Base-by-base conservation (phyloP, 2,113 vertebrate species). In the Bettongia penicillata region DNA sequence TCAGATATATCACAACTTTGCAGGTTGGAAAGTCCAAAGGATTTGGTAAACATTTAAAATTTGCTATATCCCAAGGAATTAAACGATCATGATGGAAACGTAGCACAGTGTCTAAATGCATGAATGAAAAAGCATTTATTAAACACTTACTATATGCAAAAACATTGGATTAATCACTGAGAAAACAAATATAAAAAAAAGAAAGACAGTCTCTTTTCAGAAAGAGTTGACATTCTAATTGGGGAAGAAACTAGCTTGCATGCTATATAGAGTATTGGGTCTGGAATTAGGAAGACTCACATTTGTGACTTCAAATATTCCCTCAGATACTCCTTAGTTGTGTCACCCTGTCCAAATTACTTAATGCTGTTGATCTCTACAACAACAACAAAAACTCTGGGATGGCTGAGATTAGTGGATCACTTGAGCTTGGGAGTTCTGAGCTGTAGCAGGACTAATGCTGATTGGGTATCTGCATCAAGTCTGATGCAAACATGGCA, bases 1-100 rank as follows among this genome's bases (percentile, higher is more conserved):
- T 77, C 61, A 77, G 23, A 50, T 3, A 90, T 92, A 2, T 94
- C 61, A 93, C 94, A 92, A 52, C 90, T 53, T 92, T 92, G 10
- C 51, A 52, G 28, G 1, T 9, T 14, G 84, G 37, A 92, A 77
- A 84, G n/a, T 8, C 90, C 49, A 94, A 95, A 91, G 53, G 1
- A 84, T 52, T 28, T 57, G 37, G 25, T 52, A 92, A 94, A 90
- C 3, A 96, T 89, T 90, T 93, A 77, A 93, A 93, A 91, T 57
- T 5, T 3, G 57, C 47, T 93, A 16, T 51, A 43, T 84, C 37
- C 37, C 19, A 84, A 43, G 68, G 68, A 84, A 84, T 84, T 43
- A 84, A 84, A 23, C 43, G n/a, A 84, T 43, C n/a, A 23, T 84
- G 19, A 84, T 43, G 19, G n/a, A 84, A 84, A 43, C 68, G 43